Conservation (phyloP, 2,888 invertebrate species). For the Metopia argyrocephala region DNA sequence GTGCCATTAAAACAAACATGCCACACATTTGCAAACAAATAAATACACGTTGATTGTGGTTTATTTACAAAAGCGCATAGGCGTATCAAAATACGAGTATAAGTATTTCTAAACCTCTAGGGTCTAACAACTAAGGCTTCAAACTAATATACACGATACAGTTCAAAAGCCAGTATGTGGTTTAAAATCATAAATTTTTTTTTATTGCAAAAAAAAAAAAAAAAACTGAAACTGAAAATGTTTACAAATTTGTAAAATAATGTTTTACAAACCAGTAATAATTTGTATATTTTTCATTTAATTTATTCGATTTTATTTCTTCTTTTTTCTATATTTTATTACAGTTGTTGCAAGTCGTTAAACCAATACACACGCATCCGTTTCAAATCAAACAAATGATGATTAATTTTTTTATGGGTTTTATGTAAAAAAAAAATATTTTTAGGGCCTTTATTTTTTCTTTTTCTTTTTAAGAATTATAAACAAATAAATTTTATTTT, state of each 20-base stretch:
- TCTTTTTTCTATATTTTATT: not conserved
- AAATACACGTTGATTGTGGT: not conserved
- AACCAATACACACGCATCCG: not conserved
- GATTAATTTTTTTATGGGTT: not conserved
- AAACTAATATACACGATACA: not conserved
- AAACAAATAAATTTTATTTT: not conserved
- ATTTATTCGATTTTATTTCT: not conserved
- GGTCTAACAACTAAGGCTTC: not conserved
- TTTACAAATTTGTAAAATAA: not conserved
- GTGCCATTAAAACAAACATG: not conserved
- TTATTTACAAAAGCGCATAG: not conserved
- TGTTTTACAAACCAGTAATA: not conserved
- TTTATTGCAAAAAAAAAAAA: not conserved
- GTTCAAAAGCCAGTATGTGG: not conserved
- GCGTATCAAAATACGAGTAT: not conserved
- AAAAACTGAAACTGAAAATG: not conserved
- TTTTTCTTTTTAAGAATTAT: not conserved
- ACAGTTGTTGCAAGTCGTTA: no score
- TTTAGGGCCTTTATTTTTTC: not conserved
- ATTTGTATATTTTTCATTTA: not conserved
- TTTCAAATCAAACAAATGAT: not conserved
- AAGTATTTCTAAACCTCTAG: not conserved
- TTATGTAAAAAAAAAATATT: not conserved
- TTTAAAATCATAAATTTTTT: not conserved
- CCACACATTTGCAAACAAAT: no score